Evolutionary conservation across 2,113 vertebrate species (phyloP).

Genomic region (Columba janthina): DNA sequence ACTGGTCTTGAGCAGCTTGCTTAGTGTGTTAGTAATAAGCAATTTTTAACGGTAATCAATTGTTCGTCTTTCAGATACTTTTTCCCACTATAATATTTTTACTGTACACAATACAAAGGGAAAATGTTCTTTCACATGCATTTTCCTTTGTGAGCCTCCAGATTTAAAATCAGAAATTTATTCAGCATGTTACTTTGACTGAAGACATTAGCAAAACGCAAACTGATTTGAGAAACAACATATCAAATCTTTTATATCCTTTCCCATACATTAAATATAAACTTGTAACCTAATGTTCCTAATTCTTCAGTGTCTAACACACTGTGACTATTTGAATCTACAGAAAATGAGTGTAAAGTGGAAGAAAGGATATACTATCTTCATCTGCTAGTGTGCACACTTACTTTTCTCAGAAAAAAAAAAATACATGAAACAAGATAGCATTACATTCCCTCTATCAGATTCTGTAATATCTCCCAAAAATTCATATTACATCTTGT

Average conservation of each 20-base stretch:
- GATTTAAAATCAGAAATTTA: not conserved
- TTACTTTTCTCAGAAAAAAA: not conserved
- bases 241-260: not conserved
- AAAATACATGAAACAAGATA: not conserved
- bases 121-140: not conserved
- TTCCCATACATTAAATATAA: not conserved
- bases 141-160: not conserved
- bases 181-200: not conserved
- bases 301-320: not conserved
- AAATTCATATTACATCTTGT: constrained; percentile 9
- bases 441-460: not conserved
- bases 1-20: not conserved
- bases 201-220: not conserved
- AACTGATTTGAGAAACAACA: not conserved
- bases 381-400: not conserved
- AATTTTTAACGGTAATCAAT: not conserved
- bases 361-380: not conserved
- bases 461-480: not conserved
- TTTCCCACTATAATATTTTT: not conserved
- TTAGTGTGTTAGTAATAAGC: not conserved
- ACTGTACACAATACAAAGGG: not conserved
- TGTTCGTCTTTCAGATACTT: not conserved
- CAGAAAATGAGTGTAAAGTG: not conserved
- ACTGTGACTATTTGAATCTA: not conserved
- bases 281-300: not conserved